Evolutionary conservation across 2,888 invertebrate genomes (phyloP).

Genomic region (Pristionchus exspectatus): DNA sequence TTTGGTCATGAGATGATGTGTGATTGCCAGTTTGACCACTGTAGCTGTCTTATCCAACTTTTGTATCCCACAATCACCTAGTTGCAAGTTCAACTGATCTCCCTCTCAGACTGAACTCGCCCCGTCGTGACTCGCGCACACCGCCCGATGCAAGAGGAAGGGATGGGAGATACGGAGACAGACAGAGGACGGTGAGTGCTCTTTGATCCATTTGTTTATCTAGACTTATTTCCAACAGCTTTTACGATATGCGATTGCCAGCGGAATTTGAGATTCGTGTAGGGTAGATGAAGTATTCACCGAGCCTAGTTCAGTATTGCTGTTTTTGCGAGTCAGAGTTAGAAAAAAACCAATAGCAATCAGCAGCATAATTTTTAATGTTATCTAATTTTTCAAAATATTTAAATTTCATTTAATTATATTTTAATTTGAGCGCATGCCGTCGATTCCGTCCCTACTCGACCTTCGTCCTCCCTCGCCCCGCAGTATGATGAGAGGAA

Average conservation of each 20-base stretch:
- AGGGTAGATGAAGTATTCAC: background rate
- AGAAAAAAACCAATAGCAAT: background rate
- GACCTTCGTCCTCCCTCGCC: conserved; percentile 50
- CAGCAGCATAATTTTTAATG: background rate
- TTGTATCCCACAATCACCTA: background rate
- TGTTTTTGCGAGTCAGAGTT: background rate
- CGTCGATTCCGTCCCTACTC: conserved; percentile 49
- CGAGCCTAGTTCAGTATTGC: background rate
- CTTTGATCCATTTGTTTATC: background rate
- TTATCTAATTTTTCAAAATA: background rate
- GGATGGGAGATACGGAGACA: background rate
- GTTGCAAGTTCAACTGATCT: background rate
- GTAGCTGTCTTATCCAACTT: background rate
- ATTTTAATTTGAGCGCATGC: background rate
- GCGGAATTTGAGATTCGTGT: background rate
- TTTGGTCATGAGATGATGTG: no score
- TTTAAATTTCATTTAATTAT: background rate
- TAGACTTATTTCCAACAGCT: background rate
- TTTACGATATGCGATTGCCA: background rate
- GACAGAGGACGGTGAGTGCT: conserved; percentile 1
- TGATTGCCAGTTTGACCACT: no score
- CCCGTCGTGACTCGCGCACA: background rate
- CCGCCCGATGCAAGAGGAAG: conserved; percentile 12
- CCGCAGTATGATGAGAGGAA: background rate
- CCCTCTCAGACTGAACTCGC: background rate